phyloP scores from a whole-genome alignment of 2,113 vertebrate species.

The Oceanodroma tethys region DNA sequence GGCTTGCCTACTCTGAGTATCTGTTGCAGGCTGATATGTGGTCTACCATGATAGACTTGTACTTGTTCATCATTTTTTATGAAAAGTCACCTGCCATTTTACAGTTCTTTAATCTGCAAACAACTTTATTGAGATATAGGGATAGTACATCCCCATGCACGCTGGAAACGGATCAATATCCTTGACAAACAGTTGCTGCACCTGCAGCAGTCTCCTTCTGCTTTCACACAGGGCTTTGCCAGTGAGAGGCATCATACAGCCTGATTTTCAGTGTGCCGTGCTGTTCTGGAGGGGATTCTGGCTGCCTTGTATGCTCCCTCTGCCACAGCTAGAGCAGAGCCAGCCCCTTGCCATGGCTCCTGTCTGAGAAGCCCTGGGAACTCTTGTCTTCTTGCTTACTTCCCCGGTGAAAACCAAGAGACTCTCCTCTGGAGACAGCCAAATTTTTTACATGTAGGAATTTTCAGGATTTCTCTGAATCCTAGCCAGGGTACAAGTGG shows the following conservation, averaged over 20 bases:
- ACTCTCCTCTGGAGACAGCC: not conserved
- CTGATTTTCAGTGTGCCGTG: not conserved
- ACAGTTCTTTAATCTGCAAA: not conserved
- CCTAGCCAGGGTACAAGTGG: not conserved
- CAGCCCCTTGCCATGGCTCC: accelerated
- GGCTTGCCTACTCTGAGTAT: not conserved
- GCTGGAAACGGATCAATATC: accelerated
- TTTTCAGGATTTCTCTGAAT: not conserved
- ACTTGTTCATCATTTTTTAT: not conserved
- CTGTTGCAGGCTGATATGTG: not conserved
- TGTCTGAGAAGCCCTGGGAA: not conserved
- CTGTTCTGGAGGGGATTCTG: not conserved
- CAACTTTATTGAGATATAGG: not conserved
- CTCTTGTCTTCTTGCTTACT: not conserved
- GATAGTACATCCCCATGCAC: not conserved
- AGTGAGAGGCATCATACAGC: not conserved
- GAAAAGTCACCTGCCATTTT: not conserved
- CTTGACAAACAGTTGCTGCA: not conserved
- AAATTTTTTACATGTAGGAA: not conserved
- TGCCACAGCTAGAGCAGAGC: not conserved
- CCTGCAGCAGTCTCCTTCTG: not conserved
- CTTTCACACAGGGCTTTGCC: not conserved
- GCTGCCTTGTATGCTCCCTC: not conserved
- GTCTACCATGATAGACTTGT: not conserved
- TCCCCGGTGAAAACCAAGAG: not conserved